These are phyloP conservation scores for Xanthorhoe designata DNA, from an alignment of 2,888 invertebrate species.

Conservation along the genomic window DNA sequence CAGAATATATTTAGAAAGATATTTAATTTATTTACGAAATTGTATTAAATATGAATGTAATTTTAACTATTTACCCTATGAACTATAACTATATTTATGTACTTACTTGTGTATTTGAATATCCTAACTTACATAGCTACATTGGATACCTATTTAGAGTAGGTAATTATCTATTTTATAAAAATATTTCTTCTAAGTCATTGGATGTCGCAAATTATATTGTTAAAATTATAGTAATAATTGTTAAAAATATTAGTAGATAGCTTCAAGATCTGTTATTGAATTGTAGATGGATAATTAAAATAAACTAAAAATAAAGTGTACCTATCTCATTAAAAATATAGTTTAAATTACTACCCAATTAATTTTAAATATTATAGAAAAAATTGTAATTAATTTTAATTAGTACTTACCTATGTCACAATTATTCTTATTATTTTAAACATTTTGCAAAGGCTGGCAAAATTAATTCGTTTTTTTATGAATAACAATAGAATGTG, in stretches of 20 bases:
- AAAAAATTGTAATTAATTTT: not conserved
- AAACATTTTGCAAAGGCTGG: slow-evolving; percentile 79
- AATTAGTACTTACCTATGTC: not conserved
- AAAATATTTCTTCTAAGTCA: slow-evolving; percentile 54
- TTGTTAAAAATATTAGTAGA: slow-evolving; percentile 34
- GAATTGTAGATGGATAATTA: slow-evolving; percentile 27
- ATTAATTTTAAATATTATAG: slow-evolving; percentile 3
- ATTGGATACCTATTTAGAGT: slow-evolving; percentile 32
- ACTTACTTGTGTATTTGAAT: not conserved
- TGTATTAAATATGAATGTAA: not conserved
- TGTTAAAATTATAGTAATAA: slow-evolving; percentile 45
- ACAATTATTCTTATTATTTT: not conserved
- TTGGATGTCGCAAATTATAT: slow-evolving; percentile 37
- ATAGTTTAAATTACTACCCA: slow-evolving; percentile 15
- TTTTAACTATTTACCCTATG: not conserved
- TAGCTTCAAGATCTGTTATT: slow-evolving; percentile 36
- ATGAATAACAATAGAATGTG: slow-evolving; percentile 44
- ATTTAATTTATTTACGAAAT: too few species aligned
- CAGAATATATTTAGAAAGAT: too few species aligned
- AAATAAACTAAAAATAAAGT: slow-evolving; percentile 22
- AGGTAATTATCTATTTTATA: too few species aligned
- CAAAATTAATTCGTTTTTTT: slow-evolving; percentile 65
- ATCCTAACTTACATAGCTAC: not conserved
- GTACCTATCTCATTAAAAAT: slow-evolving; percentile 6
- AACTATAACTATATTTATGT: not conserved